Evolutionary conservation across 2,888 invertebrate genomes (phyloP), one percentile per base, ranked within the genome.

Genomic region (Rhagium mordax): DNA sequence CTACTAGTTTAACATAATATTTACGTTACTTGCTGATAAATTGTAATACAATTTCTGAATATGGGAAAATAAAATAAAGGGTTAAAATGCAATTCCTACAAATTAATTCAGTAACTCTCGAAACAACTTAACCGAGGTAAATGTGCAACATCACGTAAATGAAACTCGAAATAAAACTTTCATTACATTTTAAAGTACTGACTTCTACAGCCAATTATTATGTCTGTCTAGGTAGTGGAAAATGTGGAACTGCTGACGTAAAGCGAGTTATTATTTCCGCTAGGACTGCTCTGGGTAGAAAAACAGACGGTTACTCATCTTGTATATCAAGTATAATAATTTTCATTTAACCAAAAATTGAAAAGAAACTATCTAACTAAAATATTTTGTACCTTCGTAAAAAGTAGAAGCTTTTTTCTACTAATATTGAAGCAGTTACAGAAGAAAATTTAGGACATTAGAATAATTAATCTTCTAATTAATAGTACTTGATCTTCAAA

Each of bases 191-290:
- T 41, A n/a, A 41, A 41, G 3, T 13, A 41, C 41, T 41, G 13
- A n/a, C 41, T n/a, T n/a, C 41, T 41, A 3, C 41, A n/a, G 13
- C 41, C 41, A 41, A 41, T 41, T 41, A 41, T 41, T 41, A 41
- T 41, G 41, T 41, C 41, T 41, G 5, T 13, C 33, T 33, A 3
- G 10, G 33, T 10, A 33, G 41, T 41, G n/a, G 41, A 41, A 41
- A 41, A 41, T 41, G 41, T 41, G 13, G n/a, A 41, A 41, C n/a
- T n/a, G 41, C 41, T 41, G 2, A 13, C 41, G 41, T 41, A 41
- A 15, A 48, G 13, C 5, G 21, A 20, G 20, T 60, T 16, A 13
- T 62, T 62, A 62, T 10, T 62, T 62, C 62, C 48, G 49, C 27
- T 49, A 24, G 48, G n/a, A 62, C 15, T 21, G 49, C 57, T 29